phyloP scores from a whole-genome alignment of 2,797 vertebrate species.

The Melanotaenia boesemani region DNA sequence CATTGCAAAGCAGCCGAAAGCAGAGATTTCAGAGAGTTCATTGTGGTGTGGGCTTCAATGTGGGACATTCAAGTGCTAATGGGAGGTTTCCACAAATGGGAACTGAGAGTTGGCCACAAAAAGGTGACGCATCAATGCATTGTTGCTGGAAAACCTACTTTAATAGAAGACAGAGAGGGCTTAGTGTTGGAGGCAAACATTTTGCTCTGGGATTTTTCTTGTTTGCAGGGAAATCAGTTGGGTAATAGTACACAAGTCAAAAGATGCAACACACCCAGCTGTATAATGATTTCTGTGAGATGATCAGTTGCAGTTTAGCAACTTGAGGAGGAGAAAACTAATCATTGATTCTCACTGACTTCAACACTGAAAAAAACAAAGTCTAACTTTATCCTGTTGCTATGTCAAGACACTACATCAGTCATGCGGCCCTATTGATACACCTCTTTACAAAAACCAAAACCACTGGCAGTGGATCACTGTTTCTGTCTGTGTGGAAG shows the following conservation, averaged over 20 bases:
- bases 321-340: conserved; percentile 3
- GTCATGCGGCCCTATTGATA: conserved; percentile 43
- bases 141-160: conserved; percentile 3
- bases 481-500: conserved; percentile 34
- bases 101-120: conserved; percentile 36
- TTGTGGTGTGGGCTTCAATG: conserved; percentile 44
- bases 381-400: conserved; percentile 17
- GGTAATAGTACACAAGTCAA: not conserved
- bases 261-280: not conserved
- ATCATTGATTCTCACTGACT: conserved; percentile 7
- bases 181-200: not conserved
- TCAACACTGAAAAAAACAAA: conserved; percentile 4
- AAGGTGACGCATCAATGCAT: conserved; percentile 5
- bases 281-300: conserved; percentile 1
- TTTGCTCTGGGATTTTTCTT: not conserved
- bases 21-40: not conserved
- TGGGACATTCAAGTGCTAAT: conserved; percentile 29
- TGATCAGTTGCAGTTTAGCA: not conserved
- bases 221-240: not conserved
- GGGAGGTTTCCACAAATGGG: conserved; percentile 24
- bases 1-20: not conserved
- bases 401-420: conserved; percentile 37
- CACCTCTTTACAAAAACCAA: conserved; percentile 58
- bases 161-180: not conserved
- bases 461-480: conserved; percentile 44